Base-by-base conservation (phyloP, 2,113 vertebrate genomes). In the Crotophaga sulcirostris region DNA sequence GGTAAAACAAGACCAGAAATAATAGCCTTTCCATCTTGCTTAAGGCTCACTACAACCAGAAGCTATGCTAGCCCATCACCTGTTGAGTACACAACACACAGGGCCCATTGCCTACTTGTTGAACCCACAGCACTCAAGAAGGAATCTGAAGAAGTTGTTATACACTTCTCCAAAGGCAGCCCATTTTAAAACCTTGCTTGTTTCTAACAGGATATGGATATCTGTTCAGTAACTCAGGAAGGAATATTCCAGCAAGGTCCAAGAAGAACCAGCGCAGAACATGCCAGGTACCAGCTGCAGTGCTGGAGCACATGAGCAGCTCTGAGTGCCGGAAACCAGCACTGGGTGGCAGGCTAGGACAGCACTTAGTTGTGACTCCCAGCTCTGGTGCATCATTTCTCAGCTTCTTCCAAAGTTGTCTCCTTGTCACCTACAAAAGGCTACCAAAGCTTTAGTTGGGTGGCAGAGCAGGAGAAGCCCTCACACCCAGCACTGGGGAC, bases 271-370 rank as follows among this genome's bases (percentile, higher is more conserved):
- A 11, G 54, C 33, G 36, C 40, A 45, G 62, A 33, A n/a, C 33
- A 5, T 10, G 62, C 21, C 90, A 21, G 13, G 34, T 70, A 70
- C 42, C 44, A 67, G 62, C 51, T 77, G 56, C 72, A 56, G 34
- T 9, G 52, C 25, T 38, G 60, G 68, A 95, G 77, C 47, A 42
- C 14, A 7, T 2, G 12, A 76, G 73, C 45, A 72, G 51, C 49
- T 86, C 75, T 14, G 58, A 94, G 54, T 95, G 81, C 94, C 56
- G 72, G 56, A 76, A 95, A 66, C 91, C 55, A 94, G 96, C 98
- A 94, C 95, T 93, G 98, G 98, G 97, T 98, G 98, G 98, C 98
- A 98, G 94, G 86, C 87, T 69, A 97, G 96, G 94, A 97, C 85
- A 98, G 96, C 56, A 34, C 54, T 93, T 97, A 91, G 36, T 16